These are phyloP conservation scores for Zhengitettix transpicula DNA, from an alignment of 2,888 invertebrate species.

Conservation along the genomic window DNA sequence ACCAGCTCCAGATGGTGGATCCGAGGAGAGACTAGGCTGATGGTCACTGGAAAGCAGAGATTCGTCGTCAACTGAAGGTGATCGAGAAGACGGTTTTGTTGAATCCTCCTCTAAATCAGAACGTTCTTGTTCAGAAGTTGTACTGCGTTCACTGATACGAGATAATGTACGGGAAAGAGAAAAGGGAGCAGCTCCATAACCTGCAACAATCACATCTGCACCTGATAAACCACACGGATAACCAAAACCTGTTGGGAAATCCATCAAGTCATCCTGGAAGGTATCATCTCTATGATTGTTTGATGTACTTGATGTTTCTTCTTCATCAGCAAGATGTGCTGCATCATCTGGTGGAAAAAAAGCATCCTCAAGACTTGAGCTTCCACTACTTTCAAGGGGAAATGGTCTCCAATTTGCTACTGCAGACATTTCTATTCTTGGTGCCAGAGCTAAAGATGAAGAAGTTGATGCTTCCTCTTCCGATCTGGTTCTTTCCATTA, in stretches of 20 bases:
- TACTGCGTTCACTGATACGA: constrained; percentile 74
- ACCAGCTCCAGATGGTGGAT: constrained; percentile 51
- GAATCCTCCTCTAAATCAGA: constrained; percentile 47
- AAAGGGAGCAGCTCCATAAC: constrained; percentile 42
- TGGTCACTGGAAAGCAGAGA: constrained; percentile 70
- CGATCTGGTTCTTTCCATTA: constrained; percentile 7
- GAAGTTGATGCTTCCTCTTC: constrained; percentile 16
- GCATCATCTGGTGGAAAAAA: constrained; percentile 52
- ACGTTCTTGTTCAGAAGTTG: constrained; percentile 68
- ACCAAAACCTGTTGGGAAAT: constrained; percentile 57
- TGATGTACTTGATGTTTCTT: constrained; percentile 34
- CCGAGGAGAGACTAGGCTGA: constrained; percentile 70
- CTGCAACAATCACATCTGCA: constrained; percentile 45
- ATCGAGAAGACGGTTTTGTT: constrained; percentile 69
- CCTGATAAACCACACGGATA: constrained; percentile 44
- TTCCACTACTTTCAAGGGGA: constrained; percentile 69
- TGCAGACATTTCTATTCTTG: constrained; percentile 49
- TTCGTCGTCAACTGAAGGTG: constrained; percentile 71
- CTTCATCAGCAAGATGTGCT: constrained; percentile 34
- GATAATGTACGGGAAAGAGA: constrained; percentile 61
- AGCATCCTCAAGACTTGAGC: constrained; percentile 71
- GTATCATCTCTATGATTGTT: constrained; percentile 26
- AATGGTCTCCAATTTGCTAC: constrained; percentile 60
- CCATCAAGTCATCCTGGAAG: constrained; percentile 57
- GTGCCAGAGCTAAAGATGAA: constrained; percentile 20